Percentiles rank a stretch among this genome's conserved stretches.
phyloP scores from a whole-genome alignment of 2,888 invertebrate species.

The Glyphotaelius pellucidus region DNA sequence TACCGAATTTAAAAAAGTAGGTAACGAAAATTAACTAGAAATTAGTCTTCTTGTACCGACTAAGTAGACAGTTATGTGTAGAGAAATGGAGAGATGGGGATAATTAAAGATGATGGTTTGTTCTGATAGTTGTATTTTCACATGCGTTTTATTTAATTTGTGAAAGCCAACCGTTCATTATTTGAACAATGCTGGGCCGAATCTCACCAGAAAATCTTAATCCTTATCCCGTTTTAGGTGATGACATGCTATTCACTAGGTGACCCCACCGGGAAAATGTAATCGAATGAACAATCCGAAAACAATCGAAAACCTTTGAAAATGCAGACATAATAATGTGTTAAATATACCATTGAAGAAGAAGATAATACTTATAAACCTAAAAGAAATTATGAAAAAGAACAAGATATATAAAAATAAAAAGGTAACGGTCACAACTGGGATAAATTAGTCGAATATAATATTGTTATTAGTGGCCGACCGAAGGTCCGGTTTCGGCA shows the following conservation, averaged over 20 bases:
- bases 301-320: too few relatives aligned
- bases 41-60: not conserved
- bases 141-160: conserved; percentile 26
- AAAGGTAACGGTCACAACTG: too few relatives aligned
- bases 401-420: too few relatives aligned
- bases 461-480: too few relatives aligned
- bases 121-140: not conserved
- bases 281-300: not conserved
- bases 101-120: not conserved
- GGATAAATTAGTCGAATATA: too few relatives aligned
- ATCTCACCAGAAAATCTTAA: conserved; percentile 32
- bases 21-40: not conserved
- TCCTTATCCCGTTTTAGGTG: conserved; percentile 21
- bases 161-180: not conserved
- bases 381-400: too few relatives aligned
- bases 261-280: not conserved
- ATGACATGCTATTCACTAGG: not conserved
- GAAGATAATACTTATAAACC: too few relatives aligned
- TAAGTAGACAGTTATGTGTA: not conserved
- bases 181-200: conserved; percentile 23
- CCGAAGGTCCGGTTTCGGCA: too few relatives aligned
- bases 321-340: too few relatives aligned
- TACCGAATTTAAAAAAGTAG: not conserved
- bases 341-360: too few relatives aligned
- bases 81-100: not conserved